Conservation (phyloP, 2,113 vertebrate species). For the Enhydra lutris region DNA sequence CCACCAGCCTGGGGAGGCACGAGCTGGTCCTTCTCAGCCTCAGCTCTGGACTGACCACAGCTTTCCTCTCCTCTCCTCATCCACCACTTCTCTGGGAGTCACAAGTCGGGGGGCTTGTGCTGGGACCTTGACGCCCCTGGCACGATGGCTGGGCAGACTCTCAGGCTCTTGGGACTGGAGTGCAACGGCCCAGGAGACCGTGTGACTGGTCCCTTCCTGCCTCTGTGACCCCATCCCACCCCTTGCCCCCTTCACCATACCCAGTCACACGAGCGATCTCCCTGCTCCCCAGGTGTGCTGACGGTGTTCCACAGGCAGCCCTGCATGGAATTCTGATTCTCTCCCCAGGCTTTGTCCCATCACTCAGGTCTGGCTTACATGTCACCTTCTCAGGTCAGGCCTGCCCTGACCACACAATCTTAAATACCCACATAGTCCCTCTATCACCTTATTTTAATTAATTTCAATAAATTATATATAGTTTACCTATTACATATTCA, state of each 20-base stretch:
- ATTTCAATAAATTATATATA: not conserved
- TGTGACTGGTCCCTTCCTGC: not conserved
- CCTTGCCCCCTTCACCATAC: fast-evolving
- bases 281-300: not conserved
- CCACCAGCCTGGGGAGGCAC: not conserved
- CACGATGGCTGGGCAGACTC: not conserved
- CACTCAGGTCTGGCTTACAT: not conserved
- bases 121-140: not conserved
- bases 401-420: not conserved
- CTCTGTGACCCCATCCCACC: not conserved
- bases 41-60: not conserved
- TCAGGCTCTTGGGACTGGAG: not conserved
- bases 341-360: not conserved
- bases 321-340: not conserved
- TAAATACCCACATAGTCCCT: not conserved
- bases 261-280: not conserved
- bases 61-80: not conserved
- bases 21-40: not conserved
- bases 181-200: not conserved
- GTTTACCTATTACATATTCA: not conserved
- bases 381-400: not conserved
- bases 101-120: not conserved
- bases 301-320: not conserved
- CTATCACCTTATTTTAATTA: not conserved
- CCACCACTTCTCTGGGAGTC: not conserved